A percentile compares a stretch with the other conserved stretches of the same genome.
Evolutionary conservation across 1,140 invertebrate genomes (phyloP).

Genomic region (Penaeus chinensis): DNA sequence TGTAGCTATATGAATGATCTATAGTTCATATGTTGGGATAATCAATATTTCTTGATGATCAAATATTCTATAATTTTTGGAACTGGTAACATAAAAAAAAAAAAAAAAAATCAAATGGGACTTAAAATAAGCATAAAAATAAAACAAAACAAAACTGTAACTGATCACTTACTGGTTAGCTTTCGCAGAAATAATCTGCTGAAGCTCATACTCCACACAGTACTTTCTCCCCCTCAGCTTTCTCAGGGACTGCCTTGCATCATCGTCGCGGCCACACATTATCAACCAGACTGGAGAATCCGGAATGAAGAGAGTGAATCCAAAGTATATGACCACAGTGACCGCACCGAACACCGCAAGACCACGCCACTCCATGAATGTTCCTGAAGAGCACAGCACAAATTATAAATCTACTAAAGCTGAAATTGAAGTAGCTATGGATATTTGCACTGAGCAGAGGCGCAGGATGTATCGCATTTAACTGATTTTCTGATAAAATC

Average conservation of each 20-base stretch:
- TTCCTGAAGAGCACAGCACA: constrained; percentile 20
- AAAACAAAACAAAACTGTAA: not conserved
- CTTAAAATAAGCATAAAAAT: not conserved
- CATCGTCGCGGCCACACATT: constrained; percentile 34
- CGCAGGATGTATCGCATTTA: too few species aligned
- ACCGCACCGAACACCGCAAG: constrained; percentile 42
- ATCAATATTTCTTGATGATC: too few species aligned
- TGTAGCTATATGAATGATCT: too few species aligned
- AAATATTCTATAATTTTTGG: too few species aligned
- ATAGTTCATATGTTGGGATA: too few species aligned
- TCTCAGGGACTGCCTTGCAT: constrained; percentile 22
- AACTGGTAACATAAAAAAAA: too few species aligned
- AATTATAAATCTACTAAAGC: not conserved
- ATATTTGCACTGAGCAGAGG: too few species aligned
- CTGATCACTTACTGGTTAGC: constrained; percentile 37
- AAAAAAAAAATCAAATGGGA: too few species aligned
- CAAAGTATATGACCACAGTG: constrained; percentile 43
- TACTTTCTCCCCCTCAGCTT: constrained; percentile 37
- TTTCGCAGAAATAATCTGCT: constrained; percentile 50
- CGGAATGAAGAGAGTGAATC: constrained; percentile 45
- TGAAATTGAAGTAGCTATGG: not conserved
- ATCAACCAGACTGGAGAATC: constrained; percentile 52
- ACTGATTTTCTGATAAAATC: not conserved
- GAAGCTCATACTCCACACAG: constrained; percentile 47
- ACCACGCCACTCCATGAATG: constrained; percentile 51